Evolutionary conservation across 2,888 invertebrate genomes (phyloP), one percentile per base, ranked within the genome.

Genomic region (Cecidostiba fungosa): DNA sequence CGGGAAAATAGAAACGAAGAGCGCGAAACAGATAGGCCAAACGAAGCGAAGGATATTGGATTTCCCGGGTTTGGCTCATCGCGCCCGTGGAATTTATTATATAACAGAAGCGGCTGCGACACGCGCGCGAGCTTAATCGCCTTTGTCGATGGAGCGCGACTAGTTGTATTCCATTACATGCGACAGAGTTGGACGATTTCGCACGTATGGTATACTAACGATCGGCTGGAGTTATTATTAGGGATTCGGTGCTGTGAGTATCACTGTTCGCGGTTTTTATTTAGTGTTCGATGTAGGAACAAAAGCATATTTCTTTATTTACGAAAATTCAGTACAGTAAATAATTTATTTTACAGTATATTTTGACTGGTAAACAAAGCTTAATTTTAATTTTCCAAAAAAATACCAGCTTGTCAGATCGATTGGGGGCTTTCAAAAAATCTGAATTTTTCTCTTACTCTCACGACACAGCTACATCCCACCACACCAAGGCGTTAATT

Each of bases 31-130:
- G 77, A 66, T 47, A 36, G 23, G 19, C 43, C 66, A 74, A 76
- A 76, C 82, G 66, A 76, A 19, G 23, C 66, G 76, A 69, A 36
- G 74, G 82, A 50, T 82, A 82, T 82, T 76, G 82, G 69, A 82
- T 76, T 69, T 66, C n/a, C 14, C 32, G 32, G 23, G 72, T 12
- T 8, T 1, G 50, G 19, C 73, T 66, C 73, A 32, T 43, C 23
- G 32, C 36, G 26, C 81, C 19, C 19, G 36, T 23, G 82, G 50
- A 82, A 82, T 69, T 76, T 82, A 82, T 82, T 82, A 82, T 76
- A 76, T 39, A 72, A 54, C 43, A n/a, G 19, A 78, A 23, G 4
- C 50, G n/a, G n/a, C 1, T 3, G 47, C 66, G 32, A 12, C 66
- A 8, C 26, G 23, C 29, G 12, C 47, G 26, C 12, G 12, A 10